phyloP scores from a whole-genome alignment of 2,113 vertebrate genomes.

The Chaetura pelagica region DNA sequence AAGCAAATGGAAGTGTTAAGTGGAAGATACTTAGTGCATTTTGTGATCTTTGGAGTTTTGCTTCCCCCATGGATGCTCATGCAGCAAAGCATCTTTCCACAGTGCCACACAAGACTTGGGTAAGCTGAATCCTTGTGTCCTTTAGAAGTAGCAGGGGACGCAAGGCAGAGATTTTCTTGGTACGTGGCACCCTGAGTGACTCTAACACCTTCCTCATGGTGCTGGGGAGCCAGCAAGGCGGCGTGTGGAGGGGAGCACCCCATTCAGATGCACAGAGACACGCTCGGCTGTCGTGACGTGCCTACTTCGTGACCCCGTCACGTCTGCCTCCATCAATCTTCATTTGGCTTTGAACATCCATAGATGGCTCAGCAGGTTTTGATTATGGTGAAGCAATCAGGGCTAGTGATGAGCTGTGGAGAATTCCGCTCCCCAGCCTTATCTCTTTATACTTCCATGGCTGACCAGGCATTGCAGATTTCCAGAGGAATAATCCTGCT shows the following conservation, averaged over 20 bases:
- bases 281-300: accelerated
- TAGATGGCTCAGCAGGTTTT: neutral
- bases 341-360: neutral
- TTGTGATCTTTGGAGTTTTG: neutral
- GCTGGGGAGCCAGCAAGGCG: neutral
- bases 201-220: neutral
- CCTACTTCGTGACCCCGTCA: neutral
- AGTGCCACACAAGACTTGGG: neutral
- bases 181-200: neutral
- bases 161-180: neutral
- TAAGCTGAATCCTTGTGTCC: neutral
- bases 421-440: neutral
- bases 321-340: neutral
- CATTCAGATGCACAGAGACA: accelerated
- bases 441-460: neutral
- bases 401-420: neutral
- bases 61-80: neutral
- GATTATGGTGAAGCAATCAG: neutral
- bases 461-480: neutral
- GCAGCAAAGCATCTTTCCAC: neutral
- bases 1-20: neutral
- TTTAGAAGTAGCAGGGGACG: neutral
- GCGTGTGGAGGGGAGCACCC: neutral
- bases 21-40: neutral
- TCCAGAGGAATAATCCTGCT: neutral